Percentiles rank a stretch among this genome's conserved stretches.
These are phyloP conservation scores for Drosophila gaucha DNA, from an alignment of 2,888 invertebrate species.

Conservation along the genomic window DNA sequence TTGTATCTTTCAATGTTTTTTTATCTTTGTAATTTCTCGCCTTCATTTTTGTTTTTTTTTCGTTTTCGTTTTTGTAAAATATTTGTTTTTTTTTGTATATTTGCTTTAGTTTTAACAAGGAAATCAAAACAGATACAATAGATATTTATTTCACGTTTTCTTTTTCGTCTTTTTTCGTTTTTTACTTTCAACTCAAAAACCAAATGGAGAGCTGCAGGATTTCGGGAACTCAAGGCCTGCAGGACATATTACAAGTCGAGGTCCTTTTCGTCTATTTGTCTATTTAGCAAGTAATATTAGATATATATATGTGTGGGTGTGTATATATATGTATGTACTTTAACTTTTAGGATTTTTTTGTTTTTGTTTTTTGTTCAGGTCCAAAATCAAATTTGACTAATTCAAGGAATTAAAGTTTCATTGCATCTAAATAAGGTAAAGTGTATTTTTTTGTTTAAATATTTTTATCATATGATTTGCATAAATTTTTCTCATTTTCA, in stretches of 20 bases:
- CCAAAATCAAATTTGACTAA: slow-evolving; percentile 83
- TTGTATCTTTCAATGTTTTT: slow-evolving; percentile 82
- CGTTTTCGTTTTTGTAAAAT: slow-evolving; percentile 53
- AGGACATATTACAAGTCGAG: slow-evolving; percentile 8
- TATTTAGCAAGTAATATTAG: slow-evolving; percentile 51
- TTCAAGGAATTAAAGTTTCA: slow-evolving; percentile 83
- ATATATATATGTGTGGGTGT: slow-evolving; percentile 34
- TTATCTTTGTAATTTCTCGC: slow-evolving; percentile 70
- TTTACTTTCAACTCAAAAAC: slow-evolving; percentile 47
- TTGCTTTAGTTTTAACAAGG: slow-evolving; percentile 76
- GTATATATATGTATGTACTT: slow-evolving; percentile 36
- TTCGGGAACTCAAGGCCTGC: slow-evolving; percentile 8
- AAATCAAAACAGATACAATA: slow-evolving; percentile 74
- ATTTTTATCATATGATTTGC: slow-evolving; percentile 67
- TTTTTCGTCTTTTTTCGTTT: neutral
- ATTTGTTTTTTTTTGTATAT: slow-evolving; percentile 68
- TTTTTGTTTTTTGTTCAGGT: slow-evolving; percentile 71
- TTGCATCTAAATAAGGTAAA: slow-evolving; percentile 80
- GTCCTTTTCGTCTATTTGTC: slow-evolving; percentile 48
- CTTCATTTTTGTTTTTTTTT: slow-evolving; percentile 22
- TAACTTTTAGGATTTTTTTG: slow-evolving; percentile 38
- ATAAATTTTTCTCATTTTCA: slow-evolving; percentile 72
- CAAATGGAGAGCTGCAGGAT: slow-evolving; percentile 55
- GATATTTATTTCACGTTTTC: slow-evolving; percentile 51
- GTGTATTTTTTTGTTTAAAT: slow-evolving; percentile 73